A percentile compares a stretch with the other conserved stretches of the same genome.
Evolutionary conservation across 37 sponge, comb jelly and placozoan species (phyloP).

Genomic region (Chondrilla cf. caribensis): DNA sequence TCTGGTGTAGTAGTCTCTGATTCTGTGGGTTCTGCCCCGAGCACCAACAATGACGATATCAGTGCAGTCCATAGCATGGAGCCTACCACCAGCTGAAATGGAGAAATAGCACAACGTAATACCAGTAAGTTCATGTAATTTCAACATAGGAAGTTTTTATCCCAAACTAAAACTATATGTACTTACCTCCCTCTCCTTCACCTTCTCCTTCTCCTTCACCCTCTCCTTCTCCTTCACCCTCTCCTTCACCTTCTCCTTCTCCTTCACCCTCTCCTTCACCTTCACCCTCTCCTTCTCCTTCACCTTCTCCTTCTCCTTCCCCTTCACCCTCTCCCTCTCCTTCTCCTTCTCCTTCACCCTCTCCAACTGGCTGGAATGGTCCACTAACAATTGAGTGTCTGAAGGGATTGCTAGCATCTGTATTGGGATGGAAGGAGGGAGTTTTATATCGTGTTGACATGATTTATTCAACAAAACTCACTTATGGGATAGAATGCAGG

Average conservation of each 20-base stretch:
- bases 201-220: constrained; percentile 34
- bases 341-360: constrained; percentile 14
- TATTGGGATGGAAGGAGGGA: too few relatives aligned
- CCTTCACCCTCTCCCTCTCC: constrained; percentile 17
- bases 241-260: background rate
- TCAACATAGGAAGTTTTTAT: too few relatives aligned
- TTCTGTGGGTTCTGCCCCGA: constrained; percentile 17
- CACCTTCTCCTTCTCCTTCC: constrained; percentile 15
- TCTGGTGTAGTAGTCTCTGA: constrained; percentile 44
- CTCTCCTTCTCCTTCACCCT: constrained; percentile 15
- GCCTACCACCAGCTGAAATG: constrained; percentile 18
- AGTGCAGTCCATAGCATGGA: constrained; percentile 51
- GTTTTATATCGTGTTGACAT: too few relatives aligned
- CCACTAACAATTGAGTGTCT: background rate
- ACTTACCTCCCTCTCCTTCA: constrained; percentile 2
- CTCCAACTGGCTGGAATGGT: background rate
- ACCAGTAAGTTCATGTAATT: too few relatives aligned
- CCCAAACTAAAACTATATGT: too few relatives aligned
- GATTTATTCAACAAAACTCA: too few relatives aligned
- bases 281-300: constrained; percentile 10
- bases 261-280: constrained; percentile 7
- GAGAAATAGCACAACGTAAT: too few relatives aligned
- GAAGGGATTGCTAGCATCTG: background rate
- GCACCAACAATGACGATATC: constrained; percentile 38
- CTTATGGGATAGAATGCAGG: background rate